These are phyloP conservation scores for Montipora cactus DNA, from an alignment of 64 coral and sea anemone genomes.

Conservation along the genomic window DNA sequence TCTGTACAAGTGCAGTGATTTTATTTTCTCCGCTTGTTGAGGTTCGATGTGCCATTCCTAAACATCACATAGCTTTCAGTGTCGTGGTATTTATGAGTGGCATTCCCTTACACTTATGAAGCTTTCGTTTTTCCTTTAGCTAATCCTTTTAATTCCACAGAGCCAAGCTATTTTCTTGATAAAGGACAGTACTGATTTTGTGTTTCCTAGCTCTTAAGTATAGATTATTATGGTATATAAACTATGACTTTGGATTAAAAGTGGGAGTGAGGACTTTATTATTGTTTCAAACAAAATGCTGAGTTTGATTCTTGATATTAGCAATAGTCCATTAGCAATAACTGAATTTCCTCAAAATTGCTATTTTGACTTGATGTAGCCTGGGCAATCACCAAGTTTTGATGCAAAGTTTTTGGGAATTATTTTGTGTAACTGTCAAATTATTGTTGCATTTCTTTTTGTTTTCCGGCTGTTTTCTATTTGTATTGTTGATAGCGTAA, in stretches of 20 bases:
- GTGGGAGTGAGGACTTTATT: not conserved
- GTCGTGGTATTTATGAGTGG: conserved; percentile 39
- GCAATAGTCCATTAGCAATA: not conserved
- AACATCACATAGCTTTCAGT: conserved; percentile 32
- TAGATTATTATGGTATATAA: conserved; percentile 33
- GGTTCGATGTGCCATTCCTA: conserved; percentile 45
- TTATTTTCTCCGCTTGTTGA: not conserved
- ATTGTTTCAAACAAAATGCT: not conserved
- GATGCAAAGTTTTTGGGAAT: not conserved
- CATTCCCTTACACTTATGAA: not conserved
- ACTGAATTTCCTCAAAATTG: not conserved
- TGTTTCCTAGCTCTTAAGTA: not conserved
- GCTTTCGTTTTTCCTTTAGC: not conserved
- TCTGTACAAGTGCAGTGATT: conserved; percentile 36
- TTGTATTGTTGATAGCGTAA: not conserved
- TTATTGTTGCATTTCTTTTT: too few relatives aligned
- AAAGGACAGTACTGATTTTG: not conserved
- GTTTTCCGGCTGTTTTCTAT: not conserved
- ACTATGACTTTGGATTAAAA: not conserved
- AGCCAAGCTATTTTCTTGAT: not conserved
- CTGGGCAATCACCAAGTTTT: too few relatives aligned
- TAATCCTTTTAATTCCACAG: not conserved
- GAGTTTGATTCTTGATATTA: not conserved
- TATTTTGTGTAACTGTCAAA: not conserved
- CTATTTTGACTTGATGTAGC: not conserved